Percentiles rank a stretch among this genome's conserved stretches.
Evolutionary conservation across 2,113 vertebrate species (phyloP).

Genomic region (Numida meleagris): DNA sequence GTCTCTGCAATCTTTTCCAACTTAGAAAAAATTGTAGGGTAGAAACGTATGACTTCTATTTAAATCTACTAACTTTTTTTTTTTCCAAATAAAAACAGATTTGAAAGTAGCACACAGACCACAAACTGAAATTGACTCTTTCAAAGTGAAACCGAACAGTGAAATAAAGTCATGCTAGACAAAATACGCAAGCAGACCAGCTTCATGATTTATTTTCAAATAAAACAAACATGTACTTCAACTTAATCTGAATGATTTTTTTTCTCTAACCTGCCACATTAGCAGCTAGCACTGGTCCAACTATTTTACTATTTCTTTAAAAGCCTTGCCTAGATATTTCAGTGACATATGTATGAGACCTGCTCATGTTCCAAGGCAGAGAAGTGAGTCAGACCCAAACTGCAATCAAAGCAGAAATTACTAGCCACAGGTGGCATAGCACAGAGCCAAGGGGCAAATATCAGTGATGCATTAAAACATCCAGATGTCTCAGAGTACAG

Average conservation of each 20-base stretch:
- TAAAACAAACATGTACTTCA: not conserved
- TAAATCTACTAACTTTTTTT: not conserved
- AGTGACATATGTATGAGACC: not conserved
- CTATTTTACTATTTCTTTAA: not conserved
- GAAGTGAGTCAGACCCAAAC: not conserved
- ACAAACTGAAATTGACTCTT: not conserved
- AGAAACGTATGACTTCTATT: not conserved
- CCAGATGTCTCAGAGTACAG: not conserved
- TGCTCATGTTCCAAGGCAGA: not conserved
- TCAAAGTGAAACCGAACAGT: not conserved
- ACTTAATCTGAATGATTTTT: not conserved
- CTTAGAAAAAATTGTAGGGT: not conserved
- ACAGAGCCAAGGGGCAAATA: conserved; percentile 3
- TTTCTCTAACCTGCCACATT: not conserved
- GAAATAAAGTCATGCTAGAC: not conserved
- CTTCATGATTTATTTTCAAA: not conserved
- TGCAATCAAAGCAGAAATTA: conserved; percentile 3
- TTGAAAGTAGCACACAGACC: not conserved
- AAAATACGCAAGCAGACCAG: not conserved
- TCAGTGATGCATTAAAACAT: not conserved
- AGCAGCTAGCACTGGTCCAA: not conserved
- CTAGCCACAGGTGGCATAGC: not conserved
- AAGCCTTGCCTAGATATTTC: not conserved
- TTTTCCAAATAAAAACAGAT: not conserved
- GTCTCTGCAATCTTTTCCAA: not conserved